phyloP scores from a whole-genome alignment of 2,888 invertebrate genomes.

The Meganola albula region DNA sequence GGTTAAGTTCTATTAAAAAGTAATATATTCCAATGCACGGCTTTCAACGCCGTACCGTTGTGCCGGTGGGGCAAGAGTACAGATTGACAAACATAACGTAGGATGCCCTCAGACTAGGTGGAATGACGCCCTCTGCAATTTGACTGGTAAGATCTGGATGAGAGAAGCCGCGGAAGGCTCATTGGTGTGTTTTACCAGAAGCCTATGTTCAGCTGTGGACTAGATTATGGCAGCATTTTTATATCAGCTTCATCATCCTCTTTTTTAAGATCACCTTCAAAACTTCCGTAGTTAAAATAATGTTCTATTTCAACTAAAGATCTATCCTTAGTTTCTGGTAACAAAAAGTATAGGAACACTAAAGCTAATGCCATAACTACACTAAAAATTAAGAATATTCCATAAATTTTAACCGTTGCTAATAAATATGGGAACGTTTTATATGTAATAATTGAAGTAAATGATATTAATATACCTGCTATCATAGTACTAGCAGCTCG shows the following conservation, averaged over 20 bases:
- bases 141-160: too few species aligned
- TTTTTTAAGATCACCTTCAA: too few species aligned
- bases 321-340: conserved; percentile 38
- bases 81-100: too few species aligned
- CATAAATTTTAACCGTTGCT: conserved; percentile 28
- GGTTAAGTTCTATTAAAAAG: too few species aligned
- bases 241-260: conserved; percentile 10
- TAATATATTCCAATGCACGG: too few species aligned
- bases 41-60: too few species aligned
- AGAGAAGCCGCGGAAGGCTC: too few species aligned
- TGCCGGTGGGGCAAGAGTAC: too few species aligned
- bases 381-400: conserved; percentile 34
- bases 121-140: too few species aligned
- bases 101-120: too few species aligned
- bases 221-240: conserved; percentile 22
- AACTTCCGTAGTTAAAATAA: conserved; percentile 27
- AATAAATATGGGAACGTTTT: conserved; percentile 26
- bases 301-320: conserved; percentile 37
- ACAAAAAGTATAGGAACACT: conserved; percentile 27
- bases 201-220: too few species aligned
- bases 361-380: conserved; percentile 24
- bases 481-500: conserved; percentile 27
- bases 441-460: conserved; percentile 18
- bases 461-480: conserved; percentile 23
- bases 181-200: too few species aligned